A percentile compares a stretch with the other conserved stretches of the same genome.
Conservation (phyloP, 2,113 vertebrate genomes). For the Scomber scombrus region DNA sequence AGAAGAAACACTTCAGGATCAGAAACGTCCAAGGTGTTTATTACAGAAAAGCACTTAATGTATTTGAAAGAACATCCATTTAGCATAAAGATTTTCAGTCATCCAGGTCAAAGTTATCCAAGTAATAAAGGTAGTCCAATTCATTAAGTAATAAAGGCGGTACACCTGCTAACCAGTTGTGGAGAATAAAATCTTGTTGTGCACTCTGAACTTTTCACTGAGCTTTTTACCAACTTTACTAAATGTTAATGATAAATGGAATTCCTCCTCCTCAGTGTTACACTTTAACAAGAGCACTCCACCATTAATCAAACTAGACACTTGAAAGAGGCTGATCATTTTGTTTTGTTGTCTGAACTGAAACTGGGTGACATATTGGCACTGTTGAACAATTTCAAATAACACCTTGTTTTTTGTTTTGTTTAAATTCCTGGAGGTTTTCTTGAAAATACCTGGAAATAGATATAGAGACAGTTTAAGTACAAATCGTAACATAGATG, state of each 20-base stretch:
- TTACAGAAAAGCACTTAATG: neutral
- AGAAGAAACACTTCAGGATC: neutral
- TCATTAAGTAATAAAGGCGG: too few relatives aligned
- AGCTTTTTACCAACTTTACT: neutral
- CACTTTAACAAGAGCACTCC: neutral
- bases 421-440: neutral
- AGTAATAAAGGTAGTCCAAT: too few relatives aligned
- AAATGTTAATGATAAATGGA: conserved; percentile 7
- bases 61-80: neutral
- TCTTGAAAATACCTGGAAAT: neutral
- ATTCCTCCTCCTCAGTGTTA: neutral
- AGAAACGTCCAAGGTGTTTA: neutral
- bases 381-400: too few relatives aligned
- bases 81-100: too few relatives aligned
- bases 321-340: neutral
- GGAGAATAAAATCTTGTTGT: neutral
- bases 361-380: too few relatives aligned
- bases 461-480: too few relatives aligned
- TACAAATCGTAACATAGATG: too few relatives aligned
- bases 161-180: too few relatives aligned
- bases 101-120: too few relatives aligned
- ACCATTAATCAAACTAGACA: neutral
- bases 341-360: too few relatives aligned
- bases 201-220: neutral
- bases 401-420: too few relatives aligned